Percentiles rank a stretch among this genome's conserved stretches.
Conservation (phyloP, 2,797 vertebrate genomes). For the Graptemys geographica region DNA sequence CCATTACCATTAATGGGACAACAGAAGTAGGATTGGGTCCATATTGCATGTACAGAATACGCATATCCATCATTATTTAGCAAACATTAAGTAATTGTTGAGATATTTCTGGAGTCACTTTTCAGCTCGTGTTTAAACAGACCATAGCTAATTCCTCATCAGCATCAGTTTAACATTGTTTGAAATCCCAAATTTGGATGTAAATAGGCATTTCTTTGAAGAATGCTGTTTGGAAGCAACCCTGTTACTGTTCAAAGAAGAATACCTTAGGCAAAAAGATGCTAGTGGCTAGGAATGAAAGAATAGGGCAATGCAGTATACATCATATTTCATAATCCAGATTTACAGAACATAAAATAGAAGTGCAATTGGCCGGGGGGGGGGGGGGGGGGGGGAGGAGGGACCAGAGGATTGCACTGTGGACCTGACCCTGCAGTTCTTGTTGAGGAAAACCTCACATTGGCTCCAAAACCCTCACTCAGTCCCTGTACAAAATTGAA, state of each 20-base stretch:
- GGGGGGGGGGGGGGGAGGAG: neutral
- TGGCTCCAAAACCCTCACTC: neutral
- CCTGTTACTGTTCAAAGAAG: neutral
- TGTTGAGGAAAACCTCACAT: neutral
- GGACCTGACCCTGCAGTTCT: neutral
- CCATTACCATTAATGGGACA: neutral
- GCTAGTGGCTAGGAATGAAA: accelerated
- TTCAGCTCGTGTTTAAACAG: neutral
- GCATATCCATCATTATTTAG: neutral
- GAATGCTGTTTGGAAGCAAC: neutral
- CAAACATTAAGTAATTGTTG: neutral
- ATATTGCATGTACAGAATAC: neutral
- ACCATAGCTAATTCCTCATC: neutral
- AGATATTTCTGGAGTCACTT: neutral
- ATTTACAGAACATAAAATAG: neutral
- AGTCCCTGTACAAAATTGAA: neutral
- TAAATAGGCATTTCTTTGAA: neutral
- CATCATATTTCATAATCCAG: accelerated
- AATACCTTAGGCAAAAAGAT: neutral
- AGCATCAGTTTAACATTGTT: neutral
- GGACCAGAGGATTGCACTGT: neutral
- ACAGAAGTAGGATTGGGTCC: neutral
- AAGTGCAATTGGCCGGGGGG: neutral
- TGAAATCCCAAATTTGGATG: neutral
- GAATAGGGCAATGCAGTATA: neutral